A percentile compares a stretch with the other conserved stretches of the same genome.
Conservation (phyloP, 2,888 invertebrate species). For the Iselma pallidipennis region DNA sequence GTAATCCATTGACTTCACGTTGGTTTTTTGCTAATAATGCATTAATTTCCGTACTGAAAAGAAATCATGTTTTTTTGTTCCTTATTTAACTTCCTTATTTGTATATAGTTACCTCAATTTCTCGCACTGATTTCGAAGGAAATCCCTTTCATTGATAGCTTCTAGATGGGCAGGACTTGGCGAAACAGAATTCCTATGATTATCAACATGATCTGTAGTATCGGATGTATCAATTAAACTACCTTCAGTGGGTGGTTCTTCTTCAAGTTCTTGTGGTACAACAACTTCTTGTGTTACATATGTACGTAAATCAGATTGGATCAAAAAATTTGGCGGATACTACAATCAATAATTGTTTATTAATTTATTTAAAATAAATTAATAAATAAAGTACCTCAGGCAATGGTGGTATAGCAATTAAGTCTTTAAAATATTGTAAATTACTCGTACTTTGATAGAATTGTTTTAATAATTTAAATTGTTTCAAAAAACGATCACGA, state of each 20-base stretch:
- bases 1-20: constrained; percentile 57
- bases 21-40: constrained; percentile 60
- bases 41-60: constrained; percentile 59
- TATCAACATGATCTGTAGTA: constrained; percentile 43
- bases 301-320: constrained; percentile 88
- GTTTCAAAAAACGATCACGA: constrained; percentile 84
- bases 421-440: constrained; percentile 95
- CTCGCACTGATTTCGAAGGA: constrained; percentile 76
- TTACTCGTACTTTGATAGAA: constrained; percentile 94
- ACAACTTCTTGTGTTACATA: constrained; percentile 94
- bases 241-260: constrained; percentile 63
- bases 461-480: constrained; percentile 83
- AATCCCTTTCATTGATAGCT: constrained; percentile 66
- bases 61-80: constrained; percentile 8
- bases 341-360: constrained; percentile 43
- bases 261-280: constrained; percentile 73
- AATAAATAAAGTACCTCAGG: constrained; percentile 73
- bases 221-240: constrained; percentile 73
- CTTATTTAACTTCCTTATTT: too few species aligned
- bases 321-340: constrained; percentile 93
- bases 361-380: background rate
- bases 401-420: constrained; percentile 89
- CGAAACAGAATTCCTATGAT: constrained; percentile 54
- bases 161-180: constrained; percentile 52
- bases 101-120: constrained; percentile 70